Conservation (phyloP, 2,888 invertebrate species). For the Stenotaenia linearis region DNA sequence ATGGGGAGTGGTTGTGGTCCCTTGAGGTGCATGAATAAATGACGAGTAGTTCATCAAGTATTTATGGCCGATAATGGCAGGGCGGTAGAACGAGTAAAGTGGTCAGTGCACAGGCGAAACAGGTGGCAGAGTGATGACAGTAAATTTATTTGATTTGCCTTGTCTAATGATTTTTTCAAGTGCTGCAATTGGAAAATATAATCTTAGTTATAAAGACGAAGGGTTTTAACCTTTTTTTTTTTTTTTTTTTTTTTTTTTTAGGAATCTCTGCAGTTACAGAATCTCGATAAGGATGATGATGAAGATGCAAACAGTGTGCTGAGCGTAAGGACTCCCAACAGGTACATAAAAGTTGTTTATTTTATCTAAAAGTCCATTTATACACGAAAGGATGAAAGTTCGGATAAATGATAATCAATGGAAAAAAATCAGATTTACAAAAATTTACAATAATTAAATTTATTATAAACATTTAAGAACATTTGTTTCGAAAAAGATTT, state of each 20-base stretch:
- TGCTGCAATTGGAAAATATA: neutral
- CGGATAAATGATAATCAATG: too few relatives aligned
- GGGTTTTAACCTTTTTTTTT: neutral
- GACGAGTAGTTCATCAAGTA: constrained; percentile 5
- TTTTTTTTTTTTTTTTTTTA: neutral
- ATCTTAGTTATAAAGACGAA: neutral
- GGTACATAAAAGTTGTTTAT: neutral
- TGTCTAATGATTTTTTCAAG: neutral
- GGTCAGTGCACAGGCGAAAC: neutral
- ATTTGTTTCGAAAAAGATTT: too few relatives aligned
- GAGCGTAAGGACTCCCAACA: neutral
- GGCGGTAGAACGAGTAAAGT: neutral
- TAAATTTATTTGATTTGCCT: neutral
- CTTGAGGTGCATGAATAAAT: constrained; percentile 1
- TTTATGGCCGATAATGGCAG: constrained; percentile 1
- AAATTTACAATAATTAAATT: too few relatives aligned
- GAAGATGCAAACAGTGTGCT: neutral
- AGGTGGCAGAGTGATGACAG: neutral
- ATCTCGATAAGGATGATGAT: neutral
- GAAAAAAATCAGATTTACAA: too few relatives aligned
- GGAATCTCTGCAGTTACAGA: neutral
- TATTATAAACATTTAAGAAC: too few relatives aligned
- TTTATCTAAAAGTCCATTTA: too few relatives aligned
- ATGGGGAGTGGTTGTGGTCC: neutral
- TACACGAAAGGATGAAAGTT: too few relatives aligned